Percentiles rank a stretch among this genome's conserved stretches.
phyloP scores from a whole-genome alignment of 2,888 invertebrate species.

The Microdon myrmicae region DNA sequence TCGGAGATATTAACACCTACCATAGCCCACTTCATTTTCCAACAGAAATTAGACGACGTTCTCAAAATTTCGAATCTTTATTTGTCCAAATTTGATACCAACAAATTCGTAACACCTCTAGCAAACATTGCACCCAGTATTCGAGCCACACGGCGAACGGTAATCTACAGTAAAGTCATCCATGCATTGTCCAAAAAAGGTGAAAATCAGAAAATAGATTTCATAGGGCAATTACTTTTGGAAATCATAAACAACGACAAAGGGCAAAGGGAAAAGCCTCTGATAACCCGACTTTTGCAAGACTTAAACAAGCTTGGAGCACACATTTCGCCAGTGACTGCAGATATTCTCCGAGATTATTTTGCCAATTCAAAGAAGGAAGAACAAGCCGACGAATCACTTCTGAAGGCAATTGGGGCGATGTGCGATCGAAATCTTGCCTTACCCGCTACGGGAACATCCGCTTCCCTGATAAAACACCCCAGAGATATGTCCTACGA shows the following conservation, averaged over 20 bases:
- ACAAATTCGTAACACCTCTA: slow-evolving; percentile 68
- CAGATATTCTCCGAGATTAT: slow-evolving; percentile 66
- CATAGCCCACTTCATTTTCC: slow-evolving; percentile 58
- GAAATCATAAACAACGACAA: slow-evolving; percentile 68
- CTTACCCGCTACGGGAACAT: slow-evolving; percentile 52
- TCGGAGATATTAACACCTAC: slow-evolving; percentile 57
- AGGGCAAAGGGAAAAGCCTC: slow-evolving; percentile 64
- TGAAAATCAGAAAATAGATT: slow-evolving; percentile 68
- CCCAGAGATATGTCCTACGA: slow-evolving; percentile 73
- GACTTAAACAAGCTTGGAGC: slow-evolving; percentile 63
- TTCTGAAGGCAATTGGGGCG: slow-evolving; percentile 58
- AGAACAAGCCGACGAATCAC: slow-evolving; percentile 42
- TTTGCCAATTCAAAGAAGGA: slow-evolving; percentile 54
- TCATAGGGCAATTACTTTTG: slow-evolving; percentile 71
- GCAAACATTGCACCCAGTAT: slow-evolving; percentile 65
- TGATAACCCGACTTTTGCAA: slow-evolving; percentile 67
- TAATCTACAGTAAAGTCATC: slow-evolving; percentile 68
- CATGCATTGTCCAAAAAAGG: slow-evolving; percentile 68
- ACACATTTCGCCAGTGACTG: slow-evolving; percentile 68
- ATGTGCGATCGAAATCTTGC: slow-evolving; percentile 67
- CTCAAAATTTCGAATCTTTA: slow-evolving; percentile 57
- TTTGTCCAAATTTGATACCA: slow-evolving; percentile 69
- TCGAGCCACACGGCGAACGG: slow-evolving; percentile 67
- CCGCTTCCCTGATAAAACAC: slow-evolving; percentile 67
- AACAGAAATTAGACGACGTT: slow-evolving; percentile 57